Percentiles rank a stretch among this genome's conserved stretches.
phyloP scores from a whole-genome alignment of 2,113 vertebrate species.

The Rhineura floridana region DNA sequence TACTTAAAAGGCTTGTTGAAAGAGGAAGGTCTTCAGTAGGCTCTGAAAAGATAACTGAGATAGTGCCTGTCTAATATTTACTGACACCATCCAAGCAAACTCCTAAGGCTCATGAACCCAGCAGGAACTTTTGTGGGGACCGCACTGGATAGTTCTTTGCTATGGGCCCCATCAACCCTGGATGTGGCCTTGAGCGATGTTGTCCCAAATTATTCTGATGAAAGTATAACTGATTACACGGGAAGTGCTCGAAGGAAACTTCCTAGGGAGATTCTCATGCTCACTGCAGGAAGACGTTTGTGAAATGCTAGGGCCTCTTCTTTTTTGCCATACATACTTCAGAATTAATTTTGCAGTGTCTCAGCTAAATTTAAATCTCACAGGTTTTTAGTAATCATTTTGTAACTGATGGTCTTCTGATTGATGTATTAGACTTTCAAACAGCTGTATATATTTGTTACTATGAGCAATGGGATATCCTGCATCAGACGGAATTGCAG shows the following conservation, averaged over 20 bases:
- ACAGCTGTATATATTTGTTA: neutral
- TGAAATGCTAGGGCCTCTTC: too few species aligned
- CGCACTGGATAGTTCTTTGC: neutral
- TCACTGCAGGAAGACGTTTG: too few species aligned
- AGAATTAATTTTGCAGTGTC: neutral
- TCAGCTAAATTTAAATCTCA: neutral
- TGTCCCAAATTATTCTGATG: neutral
- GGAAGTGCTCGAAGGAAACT: too few species aligned
- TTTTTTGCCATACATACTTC: neutral
- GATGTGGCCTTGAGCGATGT: neutral
- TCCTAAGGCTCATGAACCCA: neutral
- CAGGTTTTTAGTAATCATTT: neutral
- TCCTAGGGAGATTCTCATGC: neutral
- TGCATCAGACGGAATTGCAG: neutral
- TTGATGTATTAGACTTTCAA: neutral
- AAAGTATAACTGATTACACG: neutral
- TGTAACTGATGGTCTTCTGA: neutral
- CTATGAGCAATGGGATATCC: neutral
- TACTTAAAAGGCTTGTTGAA: too few species aligned
- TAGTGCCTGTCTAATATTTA: too few species aligned
- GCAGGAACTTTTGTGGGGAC: neutral
- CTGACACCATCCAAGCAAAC: neutral
- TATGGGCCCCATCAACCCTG: neutral
- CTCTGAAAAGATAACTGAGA: too few species aligned
- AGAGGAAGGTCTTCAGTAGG: too few species aligned